These are phyloP conservation scores for Thamnophis sirtalis DNA, from an alignment of 2,113 vertebrate species.

Conservation along the genomic window DNA sequence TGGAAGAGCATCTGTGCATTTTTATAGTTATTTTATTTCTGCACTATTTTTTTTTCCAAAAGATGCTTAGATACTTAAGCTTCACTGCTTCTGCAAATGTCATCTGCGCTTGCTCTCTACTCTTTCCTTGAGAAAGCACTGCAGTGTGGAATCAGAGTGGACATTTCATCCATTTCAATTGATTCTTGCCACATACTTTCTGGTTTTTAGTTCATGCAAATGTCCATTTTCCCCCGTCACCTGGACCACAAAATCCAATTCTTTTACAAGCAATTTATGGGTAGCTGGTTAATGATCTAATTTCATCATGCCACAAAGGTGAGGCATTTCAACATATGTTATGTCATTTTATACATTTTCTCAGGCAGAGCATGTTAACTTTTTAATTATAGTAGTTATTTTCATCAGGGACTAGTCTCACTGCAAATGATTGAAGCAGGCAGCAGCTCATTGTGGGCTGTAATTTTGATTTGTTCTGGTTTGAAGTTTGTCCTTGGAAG, in stretches of 20 bases:
- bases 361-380: slow-evolving; percentile 48
- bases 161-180: slow-evolving; percentile 47
- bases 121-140: not conserved
- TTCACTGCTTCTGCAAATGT: slow-evolving; percentile 15
- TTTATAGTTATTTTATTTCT: slow-evolving; percentile 27
- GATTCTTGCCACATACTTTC: slow-evolving; percentile 43
- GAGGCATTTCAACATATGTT: slow-evolving; percentile 60
- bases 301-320: slow-evolving; percentile 54
- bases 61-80: slow-evolving; percentile 30
- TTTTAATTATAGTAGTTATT: slow-evolving; percentile 34
- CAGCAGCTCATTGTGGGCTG: not conserved
- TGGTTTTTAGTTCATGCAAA: slow-evolving; percentile 32
- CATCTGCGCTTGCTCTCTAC: slow-evolving; percentile 30
- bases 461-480: not conserved
- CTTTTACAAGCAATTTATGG: slow-evolving; percentile 24
- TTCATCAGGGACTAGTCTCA: not conserved
- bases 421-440: not conserved
- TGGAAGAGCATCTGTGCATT: not conserved
- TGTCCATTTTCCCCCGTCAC: slow-evolving; percentile 52
- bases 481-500: not conserved
- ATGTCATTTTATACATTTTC: slow-evolving; percentile 43
- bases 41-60: not conserved
- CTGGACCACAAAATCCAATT: slow-evolving; percentile 45
- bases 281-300: slow-evolving; percentile 28
- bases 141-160: slow-evolving; percentile 25